Conservation (phyloP, 2,797 vertebrate species). For the Muraenolepis orangiensis region DNA sequence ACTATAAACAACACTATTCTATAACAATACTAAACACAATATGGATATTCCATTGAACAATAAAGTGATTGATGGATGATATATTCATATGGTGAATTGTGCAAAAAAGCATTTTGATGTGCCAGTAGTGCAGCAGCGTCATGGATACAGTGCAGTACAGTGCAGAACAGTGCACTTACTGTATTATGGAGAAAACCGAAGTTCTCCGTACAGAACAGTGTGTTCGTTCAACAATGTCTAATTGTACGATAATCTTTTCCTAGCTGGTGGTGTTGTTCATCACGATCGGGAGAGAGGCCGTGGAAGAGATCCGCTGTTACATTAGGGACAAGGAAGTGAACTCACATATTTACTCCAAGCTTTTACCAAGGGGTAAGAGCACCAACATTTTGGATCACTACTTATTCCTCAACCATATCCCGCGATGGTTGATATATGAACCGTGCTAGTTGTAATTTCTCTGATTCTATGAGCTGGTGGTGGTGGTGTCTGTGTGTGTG, state of each 20-base stretch:
- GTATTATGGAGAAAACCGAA: neutral
- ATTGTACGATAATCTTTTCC: constrained; percentile 7
- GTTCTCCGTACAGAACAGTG: constrained; percentile 3
- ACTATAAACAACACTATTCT: no score
- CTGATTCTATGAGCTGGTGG: constrained; percentile 55
- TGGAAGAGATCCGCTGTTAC: constrained; percentile 93
- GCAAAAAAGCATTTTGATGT: no score
- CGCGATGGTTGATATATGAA: constrained; percentile 34
- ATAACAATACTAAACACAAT: no score
- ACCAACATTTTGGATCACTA: neutral
- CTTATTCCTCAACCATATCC: neutral
- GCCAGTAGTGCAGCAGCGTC: no score
- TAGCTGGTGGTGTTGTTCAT: constrained; percentile 93
- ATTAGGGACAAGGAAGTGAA: constrained; percentile 96
- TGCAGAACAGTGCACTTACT: no score
- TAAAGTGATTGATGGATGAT: no score
- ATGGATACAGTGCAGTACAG: no score
- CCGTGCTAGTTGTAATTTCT: constrained; percentile 38
- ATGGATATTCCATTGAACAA: no score
- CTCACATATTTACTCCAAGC: constrained; percentile 98
- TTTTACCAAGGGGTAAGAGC: constrained; percentile 87
- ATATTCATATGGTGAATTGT: no score
- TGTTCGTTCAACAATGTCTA: neutral
- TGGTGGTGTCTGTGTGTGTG: no score
- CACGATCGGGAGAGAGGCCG: constrained; percentile 91